A percentile compares a stretch with the other conserved stretches of the same genome.
These are phyloP conservation scores for Gobio gobio DNA, from an alignment of 2,113 vertebrate species.

Conservation along the genomic window DNA sequence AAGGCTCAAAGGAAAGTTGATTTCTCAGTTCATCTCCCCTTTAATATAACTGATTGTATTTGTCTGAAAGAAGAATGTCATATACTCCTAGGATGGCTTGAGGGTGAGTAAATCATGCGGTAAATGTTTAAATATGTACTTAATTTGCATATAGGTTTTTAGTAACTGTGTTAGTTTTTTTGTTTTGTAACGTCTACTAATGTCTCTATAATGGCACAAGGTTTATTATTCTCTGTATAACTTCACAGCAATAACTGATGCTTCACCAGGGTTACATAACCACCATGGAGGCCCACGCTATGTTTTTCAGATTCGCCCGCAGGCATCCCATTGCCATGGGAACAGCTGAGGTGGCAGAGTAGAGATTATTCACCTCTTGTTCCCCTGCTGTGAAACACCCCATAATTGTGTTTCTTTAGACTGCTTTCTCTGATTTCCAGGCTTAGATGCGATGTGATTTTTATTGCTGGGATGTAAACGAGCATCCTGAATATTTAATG, in stretches of 20 bases:
- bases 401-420: neutral
- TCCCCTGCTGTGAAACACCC: neutral
- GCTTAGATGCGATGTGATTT: neutral
- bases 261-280: constrained; percentile 16
- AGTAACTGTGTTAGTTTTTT: neutral
- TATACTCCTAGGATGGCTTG: too few relatives aligned
- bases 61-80: too few relatives aligned
- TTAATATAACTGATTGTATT: too few relatives aligned
- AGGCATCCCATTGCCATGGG: constrained; percentile 15
- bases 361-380: constrained; percentile 24
- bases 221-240: neutral
- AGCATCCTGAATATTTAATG: constrained; percentile 10
- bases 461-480: neutral
- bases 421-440: neutral
- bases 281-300: neutral
- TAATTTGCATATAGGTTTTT: neutral
- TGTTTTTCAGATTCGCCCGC: neutral
- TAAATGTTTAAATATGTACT: neutral
- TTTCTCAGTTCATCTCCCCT: too few relatives aligned
- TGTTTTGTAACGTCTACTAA: neutral
- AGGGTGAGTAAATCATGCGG: too few relatives aligned
- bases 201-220: too few relatives aligned
- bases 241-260: neutral
- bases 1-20: too few relatives aligned
- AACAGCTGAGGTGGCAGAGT: constrained; percentile 9